Evolutionary conservation across 2,888 invertebrate species (phyloP).

Genomic region (Drosophila mulleri): DNA sequence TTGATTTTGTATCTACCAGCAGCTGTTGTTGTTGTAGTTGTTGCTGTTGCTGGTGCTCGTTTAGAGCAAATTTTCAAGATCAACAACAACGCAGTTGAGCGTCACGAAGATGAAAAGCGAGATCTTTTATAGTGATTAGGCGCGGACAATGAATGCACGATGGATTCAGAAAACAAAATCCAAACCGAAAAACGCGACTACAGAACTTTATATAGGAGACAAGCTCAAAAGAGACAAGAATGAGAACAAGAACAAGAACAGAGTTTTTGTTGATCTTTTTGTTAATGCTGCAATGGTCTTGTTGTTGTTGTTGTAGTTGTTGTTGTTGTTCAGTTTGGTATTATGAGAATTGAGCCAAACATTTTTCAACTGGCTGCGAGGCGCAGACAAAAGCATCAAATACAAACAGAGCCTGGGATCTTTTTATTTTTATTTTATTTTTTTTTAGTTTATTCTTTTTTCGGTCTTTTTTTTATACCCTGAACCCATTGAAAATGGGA

Average conservation of each 20-base stretch:
- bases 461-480: background rate
- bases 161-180: conserved; percentile 58
- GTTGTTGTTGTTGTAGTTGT: conserved; percentile 12
- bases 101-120: conserved; percentile 81
- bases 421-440: background rate
- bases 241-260: conserved; percentile 73
- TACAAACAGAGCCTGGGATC: conserved; percentile 61
- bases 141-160: conserved; percentile 78
- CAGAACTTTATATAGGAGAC: conserved; percentile 55
- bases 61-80: conserved; percentile 74
- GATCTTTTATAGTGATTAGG: conserved; percentile 74
- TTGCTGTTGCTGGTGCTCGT: conserved; percentile 28
- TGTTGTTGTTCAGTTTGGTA: conserved; percentile 36
- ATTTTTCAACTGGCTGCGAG: conserved; percentile 64
- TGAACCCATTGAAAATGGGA: too few species aligned
- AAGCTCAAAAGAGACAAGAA: conserved; percentile 67
- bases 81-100: conserved; percentile 76
- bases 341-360: conserved; percentile 78
- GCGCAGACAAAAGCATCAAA: conserved; percentile 68
- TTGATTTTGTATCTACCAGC: conserved; percentile 51
- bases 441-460: background rate
- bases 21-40: conserved; percentile 13
- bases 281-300: conserved; percentile 24
- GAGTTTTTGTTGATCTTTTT: conserved; percentile 56
- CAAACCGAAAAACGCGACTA: conserved; percentile 44